Conservation (phyloP, 35 echinoderm and acorn worm species). For the Heliocidaris erythrogramma region DNA sequence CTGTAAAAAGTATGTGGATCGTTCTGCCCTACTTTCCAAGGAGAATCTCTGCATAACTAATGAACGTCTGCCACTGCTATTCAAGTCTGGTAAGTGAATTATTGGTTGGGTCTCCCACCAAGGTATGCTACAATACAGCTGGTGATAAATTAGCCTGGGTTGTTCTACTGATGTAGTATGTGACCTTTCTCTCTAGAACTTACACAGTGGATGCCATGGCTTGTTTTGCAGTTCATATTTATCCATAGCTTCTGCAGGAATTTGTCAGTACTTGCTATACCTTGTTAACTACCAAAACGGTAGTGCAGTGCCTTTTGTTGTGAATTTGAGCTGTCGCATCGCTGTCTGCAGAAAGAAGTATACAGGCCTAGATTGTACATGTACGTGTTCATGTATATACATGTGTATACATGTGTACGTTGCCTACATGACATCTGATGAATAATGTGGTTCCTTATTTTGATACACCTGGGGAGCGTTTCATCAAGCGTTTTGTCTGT, state of each 20-base stretch:
- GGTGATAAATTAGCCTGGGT: background rate
- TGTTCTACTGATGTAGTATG: background rate
- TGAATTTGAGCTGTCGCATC: background rate
- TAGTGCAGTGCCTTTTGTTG: background rate
- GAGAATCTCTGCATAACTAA: constrained; percentile 2
- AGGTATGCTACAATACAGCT: background rate
- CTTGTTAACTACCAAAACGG: background rate
- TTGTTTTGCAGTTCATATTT: background rate
- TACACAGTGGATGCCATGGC: background rate
- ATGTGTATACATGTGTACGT: no score
- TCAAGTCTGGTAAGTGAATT: constrained; percentile 6
- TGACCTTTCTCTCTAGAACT: background rate
- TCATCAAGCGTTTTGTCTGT: no score
- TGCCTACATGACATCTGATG: no score
- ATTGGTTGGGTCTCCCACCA: background rate
- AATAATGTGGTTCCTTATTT: no score
- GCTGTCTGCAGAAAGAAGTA: background rate
- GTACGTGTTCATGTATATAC: no score
- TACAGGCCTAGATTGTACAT: no score
- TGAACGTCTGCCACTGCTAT: background rate
- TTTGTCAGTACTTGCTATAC: background rate
- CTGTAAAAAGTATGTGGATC: background rate
- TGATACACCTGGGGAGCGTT: no score
- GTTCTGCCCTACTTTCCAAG: background rate
- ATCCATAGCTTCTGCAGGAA: background rate